A percentile compares a stretch with the other conserved stretches of the same genome.
Evolutionary conservation across 1,140 invertebrate species (phyloP).

Genomic region (Diprion similis): DNA sequence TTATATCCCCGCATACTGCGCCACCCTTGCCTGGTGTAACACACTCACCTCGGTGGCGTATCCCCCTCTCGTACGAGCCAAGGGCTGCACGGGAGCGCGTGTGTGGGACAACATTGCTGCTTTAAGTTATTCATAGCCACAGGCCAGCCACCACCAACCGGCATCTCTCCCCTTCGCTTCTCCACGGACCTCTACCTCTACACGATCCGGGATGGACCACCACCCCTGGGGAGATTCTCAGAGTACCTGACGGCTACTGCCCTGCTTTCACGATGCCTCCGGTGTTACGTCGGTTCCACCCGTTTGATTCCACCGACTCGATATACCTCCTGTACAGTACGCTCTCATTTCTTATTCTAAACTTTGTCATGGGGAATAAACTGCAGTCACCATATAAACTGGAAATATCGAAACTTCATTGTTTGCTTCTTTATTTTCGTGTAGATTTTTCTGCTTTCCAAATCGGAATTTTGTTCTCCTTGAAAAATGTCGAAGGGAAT

Average conservation of each 20-base stretch:
- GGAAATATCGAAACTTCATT: too few species aligned
- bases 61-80: neutral
- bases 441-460: too few species aligned
- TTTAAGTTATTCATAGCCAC: slow-evolving; percentile 21
- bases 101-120: slow-evolving; percentile 3
- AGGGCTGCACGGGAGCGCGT: neutral
- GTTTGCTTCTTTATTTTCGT: too few species aligned
- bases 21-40: neutral
- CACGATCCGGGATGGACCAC: slow-evolving; percentile 9
- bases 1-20: neutral
- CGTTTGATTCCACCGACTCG: slow-evolving; percentile 1
- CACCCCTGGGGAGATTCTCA: slow-evolving; percentile 11
- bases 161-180: neutral
- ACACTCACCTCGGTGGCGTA: neutral
- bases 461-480: too few species aligned
- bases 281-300: neutral
- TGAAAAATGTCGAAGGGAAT: too few species aligned
- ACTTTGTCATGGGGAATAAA: too few species aligned
- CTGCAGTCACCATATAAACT: too few species aligned
- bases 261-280: neutral
- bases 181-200: slow-evolving; percentile 3
- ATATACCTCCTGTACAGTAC: neutral
- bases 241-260: slow-evolving; percentile 9
- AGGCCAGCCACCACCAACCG: slow-evolving; percentile 7
- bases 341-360: too few species aligned